phyloP scores from a whole-genome alignment of 2,113 vertebrate species.

The Coryphaenoides rupestris region DNA sequence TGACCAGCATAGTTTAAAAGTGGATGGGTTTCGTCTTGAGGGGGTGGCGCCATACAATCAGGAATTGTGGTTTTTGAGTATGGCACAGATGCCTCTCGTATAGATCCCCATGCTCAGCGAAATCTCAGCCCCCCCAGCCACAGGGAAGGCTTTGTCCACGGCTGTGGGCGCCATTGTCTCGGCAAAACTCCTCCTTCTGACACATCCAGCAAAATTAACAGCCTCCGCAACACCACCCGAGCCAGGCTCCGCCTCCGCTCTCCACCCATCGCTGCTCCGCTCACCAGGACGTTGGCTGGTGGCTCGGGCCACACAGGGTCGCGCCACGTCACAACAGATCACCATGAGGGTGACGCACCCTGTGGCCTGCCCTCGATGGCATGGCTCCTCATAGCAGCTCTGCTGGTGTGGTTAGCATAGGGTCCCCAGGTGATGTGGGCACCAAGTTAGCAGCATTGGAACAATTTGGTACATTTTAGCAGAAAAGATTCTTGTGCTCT shows the following conservation, averaged over 20 bases:
- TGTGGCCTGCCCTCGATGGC: too few species aligned
- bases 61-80: constrained; percentile 55
- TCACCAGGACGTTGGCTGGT: constrained; percentile 4
- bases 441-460: too few species aligned
- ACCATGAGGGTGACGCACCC: too few species aligned
- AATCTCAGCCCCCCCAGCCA: constrained; percentile 53
- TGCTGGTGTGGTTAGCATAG: too few species aligned
- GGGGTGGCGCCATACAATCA: constrained; percentile 53
- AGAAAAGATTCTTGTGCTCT: too few species aligned
- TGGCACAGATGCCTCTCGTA: constrained; percentile 39
- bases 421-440: too few species aligned
- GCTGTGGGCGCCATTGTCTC: constrained; percentile 60
- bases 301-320: not conserved
- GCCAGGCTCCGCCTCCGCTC: constrained; percentile 38
- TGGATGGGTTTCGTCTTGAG: constrained; percentile 41
- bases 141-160: constrained; percentile 63
- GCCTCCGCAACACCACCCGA: constrained; percentile 38
- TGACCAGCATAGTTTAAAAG: constrained; percentile 22
- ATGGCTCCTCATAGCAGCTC: too few species aligned
- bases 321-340: not conserved
- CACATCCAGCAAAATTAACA: constrained; percentile 57
- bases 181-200: constrained; percentile 44
- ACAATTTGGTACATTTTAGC: too few species aligned
- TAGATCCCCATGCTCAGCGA: constrained; percentile 43
- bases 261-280: constrained; percentile 17